These are phyloP conservation scores for Ditylenchus dipsaci DNA, from an alignment of 1,140 invertebrate genomes.

Conservation along the genomic window DNA sequence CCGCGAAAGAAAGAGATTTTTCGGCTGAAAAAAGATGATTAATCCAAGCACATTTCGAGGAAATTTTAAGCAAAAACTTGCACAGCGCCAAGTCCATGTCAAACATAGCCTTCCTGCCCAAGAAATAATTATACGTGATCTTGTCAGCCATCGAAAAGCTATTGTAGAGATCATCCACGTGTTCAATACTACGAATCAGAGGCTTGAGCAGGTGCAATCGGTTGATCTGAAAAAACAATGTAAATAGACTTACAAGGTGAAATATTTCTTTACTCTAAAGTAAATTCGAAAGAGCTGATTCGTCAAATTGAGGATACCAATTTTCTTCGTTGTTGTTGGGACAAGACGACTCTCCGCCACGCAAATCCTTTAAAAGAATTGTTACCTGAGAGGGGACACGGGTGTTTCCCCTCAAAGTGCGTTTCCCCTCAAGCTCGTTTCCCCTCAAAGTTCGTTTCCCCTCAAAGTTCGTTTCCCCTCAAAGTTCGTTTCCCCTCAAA, in stretches of 20 bases:
- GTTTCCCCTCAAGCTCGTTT: too few relatives aligned
- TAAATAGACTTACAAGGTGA: constrained; percentile 7
- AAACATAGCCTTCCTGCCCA: constrained; percentile 91
- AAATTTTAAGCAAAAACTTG: constrained; percentile 60
- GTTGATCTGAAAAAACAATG: constrained; percentile 64
- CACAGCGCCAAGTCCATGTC: constrained; percentile 73
- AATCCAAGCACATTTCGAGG: neutral
- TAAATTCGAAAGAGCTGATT: constrained; percentile 97
- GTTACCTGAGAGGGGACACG: neutral
- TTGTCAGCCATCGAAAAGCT: constrained; percentile 77
- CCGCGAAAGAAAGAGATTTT: constrained; percentile 79
- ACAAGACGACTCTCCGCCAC: constrained; percentile 82
- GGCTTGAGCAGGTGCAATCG: constrained; percentile 94
- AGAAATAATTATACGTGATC: constrained; percentile 83
- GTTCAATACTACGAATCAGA: constrained; percentile 86
- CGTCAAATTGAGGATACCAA: constrained; percentile 89
- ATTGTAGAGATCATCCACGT: constrained; percentile 77
- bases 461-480: too few relatives aligned
- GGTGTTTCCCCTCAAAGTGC: too few relatives aligned
- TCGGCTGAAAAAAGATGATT: constrained; percentile 67
- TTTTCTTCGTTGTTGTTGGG: constrained; percentile 82
- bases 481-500: too few relatives aligned
- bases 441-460: too few relatives aligned
- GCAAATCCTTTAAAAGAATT: constrained; percentile 72
- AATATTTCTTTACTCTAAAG: constrained; percentile 70